Base-by-base conservation (phyloP, 2,888 invertebrate genomes). In the Agrilus mali region DNA sequence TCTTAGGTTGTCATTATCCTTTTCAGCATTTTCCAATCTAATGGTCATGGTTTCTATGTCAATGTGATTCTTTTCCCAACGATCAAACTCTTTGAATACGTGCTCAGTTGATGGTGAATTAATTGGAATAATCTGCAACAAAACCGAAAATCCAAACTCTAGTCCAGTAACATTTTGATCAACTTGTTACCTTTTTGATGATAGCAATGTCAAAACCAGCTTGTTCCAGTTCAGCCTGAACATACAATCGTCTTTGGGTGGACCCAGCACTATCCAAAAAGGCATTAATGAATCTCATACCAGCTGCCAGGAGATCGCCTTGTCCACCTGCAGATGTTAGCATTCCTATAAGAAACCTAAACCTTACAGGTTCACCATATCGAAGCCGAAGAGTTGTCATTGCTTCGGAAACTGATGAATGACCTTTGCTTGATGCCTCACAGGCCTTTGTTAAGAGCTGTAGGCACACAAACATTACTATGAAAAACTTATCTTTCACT, bases 321-420 rank as follows among this genome's bases (percentile, higher is more conserved):
- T 70, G 68, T 8, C 70, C 70, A 13, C 86, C 82, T 0, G 81
- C 73, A 43, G 87, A 86, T 55, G 83, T 82, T 45, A 93, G 72
- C 77, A 92, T 90, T 2, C 92, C 92, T 7, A 90, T 83, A 1
- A 94, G 74, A 60, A 94, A 84, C 47, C 93, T 77, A 67, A 94
- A 94, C 60, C 93, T 77, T 6, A 93, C 92, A 0, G 93, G 92
- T 62, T 95, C 94, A 4, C 90, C 92, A 60, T 87, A 88, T 46
- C 90, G 76, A 6, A 94, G 71, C 33, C 93, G 74, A 41, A 94
- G 72, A 0, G 92, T 89, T 0, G 92, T 88, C 51, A 94, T 75
- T 0, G 94, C 90, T 64, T 94, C 94, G 1, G 92, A 86, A 13
- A 94, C 87, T 49, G 86, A 81, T 33, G 80, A 77, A 67, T 92